Evolutionary conservation across 2,113 vertebrate species (phyloP).

Genomic region (Psephotus haematonotus): DNA sequence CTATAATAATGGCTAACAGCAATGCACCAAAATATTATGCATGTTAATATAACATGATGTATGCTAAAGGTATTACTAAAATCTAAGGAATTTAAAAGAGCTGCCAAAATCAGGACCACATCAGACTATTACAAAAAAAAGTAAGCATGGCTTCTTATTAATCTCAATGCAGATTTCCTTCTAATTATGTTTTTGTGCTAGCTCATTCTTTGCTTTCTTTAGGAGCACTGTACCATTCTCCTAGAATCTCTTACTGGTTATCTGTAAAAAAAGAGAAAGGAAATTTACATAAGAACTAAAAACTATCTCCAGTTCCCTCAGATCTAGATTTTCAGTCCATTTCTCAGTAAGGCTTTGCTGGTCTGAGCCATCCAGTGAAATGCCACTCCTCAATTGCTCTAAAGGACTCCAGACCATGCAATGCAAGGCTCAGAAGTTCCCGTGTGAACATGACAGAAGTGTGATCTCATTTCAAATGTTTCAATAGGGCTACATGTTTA

Average conservation of each 20-base stretch:
- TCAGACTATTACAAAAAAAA: neutral
- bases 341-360: neutral
- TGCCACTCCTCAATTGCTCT: neutral
- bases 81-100: neutral
- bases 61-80: neutral
- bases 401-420: neutral
- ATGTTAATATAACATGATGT: slow-evolving; percentile 6
- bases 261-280: neutral
- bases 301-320: neutral
- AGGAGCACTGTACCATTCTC: neutral
- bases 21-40: neutral
- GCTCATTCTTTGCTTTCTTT: neutral
- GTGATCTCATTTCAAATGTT: neutral
- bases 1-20: neutral
- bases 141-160: neutral
- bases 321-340: neutral
- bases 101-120: neutral
- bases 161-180: neutral
- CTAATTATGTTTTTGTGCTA: neutral
- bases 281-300: neutral
- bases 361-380: neutral
- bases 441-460: accelerated
- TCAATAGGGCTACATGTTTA: neutral
- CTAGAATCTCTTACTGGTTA: neutral
- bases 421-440: neutral